Evolutionary conservation across 2,888 invertebrate species (phyloP).

Genomic region (Agrochola circellaris): DNA sequence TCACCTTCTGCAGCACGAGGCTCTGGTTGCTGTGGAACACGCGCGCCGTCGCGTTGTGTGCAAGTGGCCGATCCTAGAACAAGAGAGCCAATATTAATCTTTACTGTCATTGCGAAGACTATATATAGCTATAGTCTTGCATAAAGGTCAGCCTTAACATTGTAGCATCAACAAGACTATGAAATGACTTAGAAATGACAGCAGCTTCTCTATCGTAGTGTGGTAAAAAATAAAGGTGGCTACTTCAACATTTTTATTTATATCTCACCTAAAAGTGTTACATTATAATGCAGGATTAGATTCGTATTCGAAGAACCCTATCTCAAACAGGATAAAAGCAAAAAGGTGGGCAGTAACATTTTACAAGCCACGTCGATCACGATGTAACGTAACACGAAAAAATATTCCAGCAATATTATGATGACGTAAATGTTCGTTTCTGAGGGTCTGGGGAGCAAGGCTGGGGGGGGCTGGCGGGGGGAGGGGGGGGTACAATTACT

Average conservation of each 20-base stretch:
- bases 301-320: conserved; percentile 4
- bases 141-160: not conserved
- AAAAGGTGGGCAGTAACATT: conserved; percentile 46
- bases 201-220: not conserved
- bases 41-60: conserved; percentile 96
- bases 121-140: not conserved
- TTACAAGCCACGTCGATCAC: conserved; percentile 52
- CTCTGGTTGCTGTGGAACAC: conserved; percentile 98
- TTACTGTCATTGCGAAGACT: not conserved
- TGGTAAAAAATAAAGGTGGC: too few species aligned
- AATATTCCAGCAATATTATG: conserved; percentile 64
- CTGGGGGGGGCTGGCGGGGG: conserved; percentile 30
- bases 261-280: not conserved
- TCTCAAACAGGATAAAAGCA: conserved; percentile 35
- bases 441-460: conserved; percentile 51
- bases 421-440: conserved; percentile 65
- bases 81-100: not conserved
- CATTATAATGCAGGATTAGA: conserved; percentile 2
- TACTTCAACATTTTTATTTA: not conserved
- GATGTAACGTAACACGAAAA: conserved; percentile 55
- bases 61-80: conserved; percentile 93
- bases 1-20: conserved; percentile 97
- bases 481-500: conserved; percentile 74
- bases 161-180: not conserved
- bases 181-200: not conserved